Base-by-base conservation (phyloP, 1,140 invertebrate genomes). In the Drosophila eugracilis region DNA sequence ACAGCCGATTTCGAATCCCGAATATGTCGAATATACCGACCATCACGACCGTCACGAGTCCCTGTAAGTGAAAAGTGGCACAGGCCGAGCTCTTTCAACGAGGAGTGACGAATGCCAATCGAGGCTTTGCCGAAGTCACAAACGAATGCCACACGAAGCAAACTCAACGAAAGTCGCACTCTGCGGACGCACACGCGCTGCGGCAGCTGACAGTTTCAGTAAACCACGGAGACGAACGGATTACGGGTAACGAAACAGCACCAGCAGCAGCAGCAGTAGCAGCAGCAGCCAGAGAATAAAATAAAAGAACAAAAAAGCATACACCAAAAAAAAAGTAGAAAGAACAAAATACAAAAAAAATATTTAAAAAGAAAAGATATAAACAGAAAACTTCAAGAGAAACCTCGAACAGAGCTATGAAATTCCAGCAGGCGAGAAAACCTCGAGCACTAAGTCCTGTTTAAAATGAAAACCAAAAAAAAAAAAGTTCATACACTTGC, bases 161-260 rank as follows among this genome's bases (percentile, higher is more conserved):
- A 74, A 80, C 81, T 88, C 37, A 91, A 91, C 89, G 89, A 91
- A 90, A 86, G 71, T 85, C 76, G 67, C 72, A 88, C 83, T 91
- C 80, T 80, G 77, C 69, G 65, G 67, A 77, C 65, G 75, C 70
- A 84, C 71, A 84, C 77, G 70, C 65, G 77, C 66, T 83, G 76
- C 75, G 76, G 77, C 83, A 80, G 79, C 83, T 89, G 83, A 81
- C 90, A 91, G 89, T 91, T 91, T 91, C 83, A 91, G 89, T 90
- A 89, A 91, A 91, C 89, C 89, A 90, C 85, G 81, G 89, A 90
- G 89, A 84, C 84, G 89, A 89, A 90, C 89, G 89, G 81, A 86
- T 88, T 90, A 84, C 89, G 89, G 89, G 89, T 90, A 90, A 90
- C 70, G 42, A 75, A 84, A 50, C 36, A 84, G 71, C 75, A 62